These are phyloP conservation scores for Dryas iulia DNA, from an alignment of 1,140 invertebrate genomes.

Conservation along the genomic window DNA sequence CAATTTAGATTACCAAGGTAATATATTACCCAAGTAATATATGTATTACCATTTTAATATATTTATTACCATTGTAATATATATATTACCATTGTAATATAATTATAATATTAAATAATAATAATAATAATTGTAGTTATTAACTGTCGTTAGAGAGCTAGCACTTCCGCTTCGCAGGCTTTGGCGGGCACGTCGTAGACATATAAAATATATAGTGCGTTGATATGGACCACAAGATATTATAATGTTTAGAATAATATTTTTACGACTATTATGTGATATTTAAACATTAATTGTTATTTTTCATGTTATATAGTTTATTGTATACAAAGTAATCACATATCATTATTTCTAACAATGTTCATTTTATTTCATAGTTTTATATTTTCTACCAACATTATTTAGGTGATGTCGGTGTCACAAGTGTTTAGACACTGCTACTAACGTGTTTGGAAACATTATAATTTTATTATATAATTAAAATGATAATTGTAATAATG, in stretches of 20 bases:
- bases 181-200: conserved; percentile 21
- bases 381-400: too few relatives aligned
- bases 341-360: conserved; percentile 72
- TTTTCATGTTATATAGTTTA: conserved; percentile 69
- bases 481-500: too few relatives aligned
- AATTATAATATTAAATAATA: too few relatives aligned
- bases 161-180: conserved; percentile 38
- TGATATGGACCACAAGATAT: conserved; percentile 65
- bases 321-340: conserved; percentile 68
- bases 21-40: background rate
- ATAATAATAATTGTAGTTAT: too few relatives aligned
- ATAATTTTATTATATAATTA: too few relatives aligned
- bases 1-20: background rate
- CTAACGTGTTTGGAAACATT: too few relatives aligned
- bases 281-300: conserved; percentile 74
- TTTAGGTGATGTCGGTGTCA: too few relatives aligned
- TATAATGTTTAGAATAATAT: conserved; percentile 37
- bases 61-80: background rate
- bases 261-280: conserved; percentile 77
- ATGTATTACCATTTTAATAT: background rate
- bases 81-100: background rate
- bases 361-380: conserved; percentile 48
- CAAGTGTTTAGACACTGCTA: too few relatives aligned
- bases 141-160: conserved; percentile 17
- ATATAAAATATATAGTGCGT: too few relatives aligned